phyloP scores from a whole-genome alignment of 2,113 vertebrate genomes.

The Malurus cyaneus region DNA sequence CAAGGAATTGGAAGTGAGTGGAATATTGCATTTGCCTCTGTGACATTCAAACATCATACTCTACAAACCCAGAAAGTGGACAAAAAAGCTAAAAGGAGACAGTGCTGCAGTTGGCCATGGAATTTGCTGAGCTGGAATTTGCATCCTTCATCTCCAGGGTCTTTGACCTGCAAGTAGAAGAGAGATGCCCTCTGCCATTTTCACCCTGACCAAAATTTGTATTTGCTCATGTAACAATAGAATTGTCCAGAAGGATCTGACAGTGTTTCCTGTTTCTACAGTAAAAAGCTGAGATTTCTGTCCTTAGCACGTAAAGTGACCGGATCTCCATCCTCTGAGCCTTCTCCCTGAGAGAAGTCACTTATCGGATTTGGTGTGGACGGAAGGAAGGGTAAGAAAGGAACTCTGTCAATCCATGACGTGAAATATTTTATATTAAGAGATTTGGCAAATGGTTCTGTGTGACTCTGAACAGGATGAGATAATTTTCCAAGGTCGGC shows the following conservation, averaged over 20 bases:
- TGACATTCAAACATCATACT: neutral
- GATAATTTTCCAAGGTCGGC: slow-evolving; percentile 26
- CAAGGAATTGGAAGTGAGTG: neutral
- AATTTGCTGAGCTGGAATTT: neutral
- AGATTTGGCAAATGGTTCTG: neutral
- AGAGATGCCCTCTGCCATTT: slow-evolving; percentile 24
- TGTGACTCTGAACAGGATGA: slow-evolving; percentile 21
- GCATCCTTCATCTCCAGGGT: neutral
- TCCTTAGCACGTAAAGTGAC: neutral
- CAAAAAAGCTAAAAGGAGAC: neutral
- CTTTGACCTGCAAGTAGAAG: neutral
- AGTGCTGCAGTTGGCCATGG: neutral
- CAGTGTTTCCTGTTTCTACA: slow-evolving; percentile 32
- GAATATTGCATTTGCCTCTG: neutral
- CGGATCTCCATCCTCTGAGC: slow-evolving; percentile 40
- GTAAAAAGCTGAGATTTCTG: neutral
- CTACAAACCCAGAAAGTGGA: neutral
- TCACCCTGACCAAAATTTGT: neutral
- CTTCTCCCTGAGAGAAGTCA: neutral
- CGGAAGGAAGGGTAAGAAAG: slow-evolving; percentile 55
- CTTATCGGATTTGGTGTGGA: slow-evolving; percentile 22
- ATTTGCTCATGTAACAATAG: neutral
- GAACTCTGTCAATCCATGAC: slow-evolving; percentile 21
- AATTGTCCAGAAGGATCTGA: slow-evolving; percentile 27
- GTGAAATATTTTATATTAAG: slow-evolving; percentile 26